Base-by-base conservation (phyloP, 1,140 invertebrate species). In the Tetramorium simillimum region DNA sequence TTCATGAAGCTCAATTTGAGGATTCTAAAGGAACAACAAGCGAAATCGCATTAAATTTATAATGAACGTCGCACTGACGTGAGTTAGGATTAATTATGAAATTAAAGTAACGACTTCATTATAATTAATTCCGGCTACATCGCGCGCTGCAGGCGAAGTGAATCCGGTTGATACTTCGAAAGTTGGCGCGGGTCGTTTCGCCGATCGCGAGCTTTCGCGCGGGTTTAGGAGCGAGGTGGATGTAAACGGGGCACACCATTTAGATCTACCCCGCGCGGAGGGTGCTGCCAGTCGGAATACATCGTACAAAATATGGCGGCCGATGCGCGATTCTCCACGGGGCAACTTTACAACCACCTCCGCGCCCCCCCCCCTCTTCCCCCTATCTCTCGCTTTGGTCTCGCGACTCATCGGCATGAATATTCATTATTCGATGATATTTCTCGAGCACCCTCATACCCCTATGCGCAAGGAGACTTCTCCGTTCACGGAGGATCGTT, bases 381-480 rank as follows among this genome's bases (percentile, higher is more conserved):
- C 91, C 93, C 92, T 90, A 93, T 93, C 92, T 94, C 92, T 92
- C 89, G 87, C 90, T 90, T 88, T 91, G 91, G 92, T 93, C 93
- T 92, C 92, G 92, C 94, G 93, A 95, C 94, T 95, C 94, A 95
- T 95, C 94, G 93, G 91, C 94, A 95, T 95, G 94, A 95, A 95
- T 95, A 95, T 95, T 95, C 94, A 95, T 95, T 94, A 94, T 95
- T 95, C 93, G 94, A 95, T 95, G 95, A 95, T 95, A 95, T 95
- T 95, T 95, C 95, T 94, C 94, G 92, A 89, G 85, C 90, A 89
- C 86, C 89, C 88, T 81, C 86, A 86, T 88, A 40, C 62, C 24
- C 91, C 89, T 82, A 49, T 85, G 86, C 88, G 81, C 85, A 88
- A 86, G 51, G 65, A 63, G 62, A 84, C 67, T 75, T 89, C 85